phyloP scores from a whole-genome alignment of 1,140 invertebrate genomes.

The Aphelenchoides avenae region DNA sequence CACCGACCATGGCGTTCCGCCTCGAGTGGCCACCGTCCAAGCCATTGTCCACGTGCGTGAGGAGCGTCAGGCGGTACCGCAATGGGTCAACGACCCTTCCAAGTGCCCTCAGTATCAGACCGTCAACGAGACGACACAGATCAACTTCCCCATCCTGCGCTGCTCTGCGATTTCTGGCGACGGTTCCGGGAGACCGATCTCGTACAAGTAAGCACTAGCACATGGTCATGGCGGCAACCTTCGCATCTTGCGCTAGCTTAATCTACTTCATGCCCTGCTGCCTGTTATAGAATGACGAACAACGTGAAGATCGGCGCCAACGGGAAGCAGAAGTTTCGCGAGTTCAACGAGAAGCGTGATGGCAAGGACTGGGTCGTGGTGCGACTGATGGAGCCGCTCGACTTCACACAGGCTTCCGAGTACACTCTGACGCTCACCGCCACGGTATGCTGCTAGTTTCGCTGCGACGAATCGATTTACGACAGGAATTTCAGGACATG shows the following conservation, averaged over 20 bases:
- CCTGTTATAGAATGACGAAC: constrained; percentile 41
- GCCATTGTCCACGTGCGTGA: constrained; percentile 49
- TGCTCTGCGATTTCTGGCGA: constrained; percentile 44
- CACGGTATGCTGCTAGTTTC: constrained; percentile 29
- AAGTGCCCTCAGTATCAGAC: no score
- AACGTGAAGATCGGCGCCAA: constrained; percentile 45
- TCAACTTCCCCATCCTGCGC: constrained; percentile 37
- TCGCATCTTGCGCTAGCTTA: background rate
- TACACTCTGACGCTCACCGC: constrained; percentile 55
- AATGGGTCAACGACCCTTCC: constrained; percentile 26
- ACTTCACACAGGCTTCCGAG: constrained; percentile 51
- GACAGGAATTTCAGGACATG: constrained; percentile 39
- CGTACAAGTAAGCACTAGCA: constrained; percentile 36
- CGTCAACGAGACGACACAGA: constrained; percentile 25
- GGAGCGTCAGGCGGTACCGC: constrained; percentile 44
- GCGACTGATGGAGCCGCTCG: constrained; percentile 51
- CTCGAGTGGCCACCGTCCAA: constrained; percentile 32
- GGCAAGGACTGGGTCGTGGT: constrained; percentile 51
- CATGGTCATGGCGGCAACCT: background rate
- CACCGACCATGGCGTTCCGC: constrained; percentile 51
- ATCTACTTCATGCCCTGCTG: background rate
- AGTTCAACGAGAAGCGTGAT: constrained; percentile 46
- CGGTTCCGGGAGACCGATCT: constrained; percentile 33
- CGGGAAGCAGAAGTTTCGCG: constrained; percentile 49
- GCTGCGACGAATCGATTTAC: background rate